Evolutionary conservation across 2,797 vertebrate genomes (phyloP), one percentile per base, ranked within the genome.

Genomic region (Hydrocynus forskahlii): DNA sequence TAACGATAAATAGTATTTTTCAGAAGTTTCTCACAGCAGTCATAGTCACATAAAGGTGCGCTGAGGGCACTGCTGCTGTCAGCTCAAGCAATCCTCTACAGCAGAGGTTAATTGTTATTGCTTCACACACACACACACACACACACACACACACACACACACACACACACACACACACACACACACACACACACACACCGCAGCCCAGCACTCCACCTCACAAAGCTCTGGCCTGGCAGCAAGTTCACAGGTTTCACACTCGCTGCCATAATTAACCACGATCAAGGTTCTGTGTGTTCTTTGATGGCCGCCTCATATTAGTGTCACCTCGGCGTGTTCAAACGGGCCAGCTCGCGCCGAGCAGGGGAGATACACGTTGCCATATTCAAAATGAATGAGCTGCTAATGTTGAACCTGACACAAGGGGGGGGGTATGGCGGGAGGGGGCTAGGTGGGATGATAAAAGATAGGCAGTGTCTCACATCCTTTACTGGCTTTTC

Each of bases 371-470:
- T 55, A 68, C 73, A 48, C 77, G 78, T 83, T 82, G 85, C 88
- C 82, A 79, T 86, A 83, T 88, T 94, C 90, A 92, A 87, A 92
- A 91, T 88, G 90, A 94, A 94, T 92, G 74, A 80, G 70, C 52
- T 60, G 77, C 57, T 86, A 92, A 76, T 76, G 76, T 72, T 83
- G 64, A 84, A 88, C 89, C 86, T 93, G 92, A 92, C 91, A 88
- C 88, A 89, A 92, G 90, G 91, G 90, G 89, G 90, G 90, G 89
- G 88, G 89, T 89, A 87, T 87, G n/a, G n/a, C n/a, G n/a, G n/a
- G n/a, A n/a, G n/a, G n/a, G n/a, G n/a, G n/a, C n/a, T n/a, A n/a
- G n/a, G 69, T 25, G n/a, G 12, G 62, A 19, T 2, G 21, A 69
- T 52, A 85, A 87, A 91, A 92, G 89, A 92, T 94, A 90, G 93